Base-by-base conservation (phyloP, 2,888 invertebrate genomes). In the Lepetodrilus schrolli region DNA sequence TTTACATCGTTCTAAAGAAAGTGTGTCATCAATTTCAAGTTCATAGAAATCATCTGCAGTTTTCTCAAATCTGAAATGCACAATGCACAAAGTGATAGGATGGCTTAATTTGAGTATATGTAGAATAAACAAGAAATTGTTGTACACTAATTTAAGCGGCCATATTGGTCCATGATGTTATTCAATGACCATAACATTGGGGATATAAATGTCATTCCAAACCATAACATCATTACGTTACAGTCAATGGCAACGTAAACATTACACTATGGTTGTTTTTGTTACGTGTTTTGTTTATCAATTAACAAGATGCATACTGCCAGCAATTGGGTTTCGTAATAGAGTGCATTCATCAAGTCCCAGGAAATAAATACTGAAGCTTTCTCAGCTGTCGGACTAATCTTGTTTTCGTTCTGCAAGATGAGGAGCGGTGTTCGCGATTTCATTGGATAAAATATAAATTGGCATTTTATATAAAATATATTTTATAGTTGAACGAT, bases 311-410 rank as follows among this genome's bases (percentile, higher is more conserved):
- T 13, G 43, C 17, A 43, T 17, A 43, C 4, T 13, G n/a, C 4
- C 43, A 43, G 17, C 10, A 58, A 34, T 30, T 58, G 8, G 34
- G 26, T 17, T 58, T 17, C 26, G 13, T 30, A 4, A 34, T n/a
- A 58, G 7, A 30, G 13, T 30, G n/a, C 26, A n/a, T n/a, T n/a
- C n/a, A n/a, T n/a, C n/a, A n/a, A 17, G 26, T 58, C 26, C n/a
- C 58, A 58, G 34, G 58, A 58, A 58, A 58, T 58, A 17, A 30
- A 17, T 58, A 21, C 21, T 17, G 2, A 30, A 58, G 26, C 58
- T 58, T 51, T 58, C 58, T 58, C 58, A 58, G 58, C 58, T 58
- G 58, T 58, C 58, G 58, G 30, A 23, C 17, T 43, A 43, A 43
- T 43, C 43, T 58, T 58, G 58, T 58, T 58, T 58, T 58, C 58